Conservation (phyloP, 2,113 vertebrate genomes). For the Aptenodytes forsteri region DNA sequence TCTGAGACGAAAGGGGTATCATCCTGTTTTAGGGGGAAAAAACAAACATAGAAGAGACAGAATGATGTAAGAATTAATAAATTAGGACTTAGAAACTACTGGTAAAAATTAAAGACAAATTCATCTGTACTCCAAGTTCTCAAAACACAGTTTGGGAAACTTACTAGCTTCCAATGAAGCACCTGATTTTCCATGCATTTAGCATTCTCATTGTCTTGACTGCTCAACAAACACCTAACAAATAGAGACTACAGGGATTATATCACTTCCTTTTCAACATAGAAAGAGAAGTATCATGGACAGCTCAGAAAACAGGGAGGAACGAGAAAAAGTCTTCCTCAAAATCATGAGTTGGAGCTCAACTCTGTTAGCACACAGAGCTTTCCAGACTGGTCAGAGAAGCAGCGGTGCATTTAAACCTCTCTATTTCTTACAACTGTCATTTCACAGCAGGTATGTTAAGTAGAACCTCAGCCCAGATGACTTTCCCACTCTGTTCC, state of each 20-base stretch:
- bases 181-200: not conserved
- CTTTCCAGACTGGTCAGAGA: not conserved
- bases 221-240: not conserved
- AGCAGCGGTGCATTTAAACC: not conserved
- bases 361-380: not conserved
- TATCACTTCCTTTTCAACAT: not conserved
- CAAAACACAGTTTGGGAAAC: not conserved
- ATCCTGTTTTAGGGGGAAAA: slow-evolving; percentile 75
- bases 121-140: not conserved
- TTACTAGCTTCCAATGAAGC: not conserved
- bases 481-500: not conserved
- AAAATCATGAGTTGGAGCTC: not conserved
- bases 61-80: not conserved
- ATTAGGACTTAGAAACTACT: not conserved
- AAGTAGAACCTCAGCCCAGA: not conserved
- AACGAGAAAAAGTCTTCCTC: not conserved
- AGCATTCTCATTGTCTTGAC: not conserved
- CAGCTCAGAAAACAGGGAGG: not conserved
- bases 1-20: slow-evolving; percentile 79
- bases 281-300: not conserved
- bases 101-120: not conserved
- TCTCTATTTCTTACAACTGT: not conserved
- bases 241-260: not conserved
- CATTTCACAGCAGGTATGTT: not conserved
- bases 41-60: not conserved